A percentile compares a stretch with the other conserved stretches of the same genome.
Conservation (phyloP, 2,888 invertebrate species). For the Gastrophysa polygoni region DNA sequence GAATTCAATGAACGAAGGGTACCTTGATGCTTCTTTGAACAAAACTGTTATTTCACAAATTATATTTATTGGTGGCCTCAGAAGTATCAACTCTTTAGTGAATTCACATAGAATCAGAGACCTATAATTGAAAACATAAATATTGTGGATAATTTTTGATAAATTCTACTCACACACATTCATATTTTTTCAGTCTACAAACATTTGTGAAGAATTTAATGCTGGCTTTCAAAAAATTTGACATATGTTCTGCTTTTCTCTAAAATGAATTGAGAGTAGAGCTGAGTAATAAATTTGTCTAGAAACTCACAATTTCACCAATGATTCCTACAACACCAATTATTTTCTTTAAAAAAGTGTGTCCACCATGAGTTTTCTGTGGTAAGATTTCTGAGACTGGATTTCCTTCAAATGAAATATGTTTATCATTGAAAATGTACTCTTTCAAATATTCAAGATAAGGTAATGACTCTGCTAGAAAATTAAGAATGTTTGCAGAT, state of each 20-base stretch:
- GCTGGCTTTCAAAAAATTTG: conserved; percentile 39
- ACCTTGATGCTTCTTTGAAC: conserved; percentile 38
- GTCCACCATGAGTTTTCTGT: conserved; percentile 22
- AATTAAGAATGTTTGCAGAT: conserved; percentile 43
- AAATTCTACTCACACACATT: conserved; percentile 31
- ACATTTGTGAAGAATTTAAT: conserved; percentile 39
- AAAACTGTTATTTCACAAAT: conserved; percentile 37
- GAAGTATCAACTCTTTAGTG: conserved; percentile 40
- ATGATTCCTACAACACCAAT: conserved; percentile 36
- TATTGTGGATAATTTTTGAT: background rate
- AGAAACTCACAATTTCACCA: conserved; percentile 44
- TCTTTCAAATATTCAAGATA: conserved; percentile 37
- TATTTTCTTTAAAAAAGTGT: conserved; percentile 36
- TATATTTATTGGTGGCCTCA: conserved; percentile 35
- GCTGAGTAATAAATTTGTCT: background rate
- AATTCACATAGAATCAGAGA: conserved; percentile 32
- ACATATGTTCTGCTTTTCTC: conserved; percentile 38
- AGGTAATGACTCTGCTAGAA: conserved; percentile 44
- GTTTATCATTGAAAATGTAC: conserved; percentile 23
- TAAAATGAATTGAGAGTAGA: conserved; percentile 17
- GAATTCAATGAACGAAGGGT: conserved; percentile 39
- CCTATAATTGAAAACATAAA: conserved; percentile 25
- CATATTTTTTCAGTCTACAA: conserved; percentile 27
- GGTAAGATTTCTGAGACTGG: conserved; percentile 14
- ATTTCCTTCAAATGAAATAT: conserved; percentile 17